phyloP scores from a whole-genome alignment of 2,113 vertebrate species.

The Seriola quinqueradiata region DNA sequence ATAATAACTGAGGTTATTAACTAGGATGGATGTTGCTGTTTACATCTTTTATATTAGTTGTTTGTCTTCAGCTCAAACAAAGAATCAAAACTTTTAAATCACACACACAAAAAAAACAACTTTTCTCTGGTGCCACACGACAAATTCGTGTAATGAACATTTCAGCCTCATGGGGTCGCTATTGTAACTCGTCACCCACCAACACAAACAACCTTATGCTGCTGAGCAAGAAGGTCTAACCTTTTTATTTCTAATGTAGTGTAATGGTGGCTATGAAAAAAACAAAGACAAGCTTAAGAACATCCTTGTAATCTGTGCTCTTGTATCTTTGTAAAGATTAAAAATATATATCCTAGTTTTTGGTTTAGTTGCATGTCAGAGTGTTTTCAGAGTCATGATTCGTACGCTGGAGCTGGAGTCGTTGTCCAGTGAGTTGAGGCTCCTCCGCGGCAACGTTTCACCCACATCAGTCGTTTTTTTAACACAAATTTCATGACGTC shows the following conservation, averaged over 20 bases:
- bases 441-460: constrained; percentile 40
- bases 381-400: background rate
- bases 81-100: no score
- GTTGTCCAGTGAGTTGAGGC: constrained; percentile 48
- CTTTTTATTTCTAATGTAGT: no score
- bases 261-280: no score
- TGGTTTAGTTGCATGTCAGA: background rate
- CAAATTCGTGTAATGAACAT: constrained; percentile 7
- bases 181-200: background rate
- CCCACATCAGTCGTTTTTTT: constrained; percentile 63
- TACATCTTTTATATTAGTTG: no score
- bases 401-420: constrained; percentile 74
- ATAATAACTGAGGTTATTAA: background rate
- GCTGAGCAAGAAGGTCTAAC: background rate
- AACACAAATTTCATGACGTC: constrained; percentile 51
- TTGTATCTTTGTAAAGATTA: no score
- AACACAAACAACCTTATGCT: background rate
- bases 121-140: no score
- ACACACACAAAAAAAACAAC: no score
- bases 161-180: constrained; percentile 22
- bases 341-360: no score
- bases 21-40: background rate
- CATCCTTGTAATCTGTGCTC: no score
- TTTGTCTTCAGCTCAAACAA: no score
- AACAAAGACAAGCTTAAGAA: no score